phyloP scores from a whole-genome alignment of 2,797 vertebrate species.

The Sebastiscus tertius region DNA sequence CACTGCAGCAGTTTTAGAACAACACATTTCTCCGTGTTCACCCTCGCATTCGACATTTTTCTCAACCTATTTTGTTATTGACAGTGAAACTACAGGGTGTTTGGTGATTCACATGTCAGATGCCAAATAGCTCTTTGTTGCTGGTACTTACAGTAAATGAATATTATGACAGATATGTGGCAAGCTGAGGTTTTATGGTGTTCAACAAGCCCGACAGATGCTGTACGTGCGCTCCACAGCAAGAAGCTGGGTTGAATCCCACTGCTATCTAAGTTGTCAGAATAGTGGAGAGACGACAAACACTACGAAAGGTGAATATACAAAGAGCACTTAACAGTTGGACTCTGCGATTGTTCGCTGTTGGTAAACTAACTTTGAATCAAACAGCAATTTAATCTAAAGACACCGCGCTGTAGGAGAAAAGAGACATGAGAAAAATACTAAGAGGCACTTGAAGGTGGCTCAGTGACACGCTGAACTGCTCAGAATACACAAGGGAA shows the following conservation, averaged over 20 bases:
- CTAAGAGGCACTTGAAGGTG: constrained; percentile 14
- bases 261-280: background rate
- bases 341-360: background rate
- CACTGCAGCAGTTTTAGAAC: background rate
- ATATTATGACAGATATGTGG: constrained; percentile 24
- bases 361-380: constrained; percentile 12
- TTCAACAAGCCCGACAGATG: background rate
- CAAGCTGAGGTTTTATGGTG: constrained; percentile 10
- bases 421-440: constrained; percentile 3
- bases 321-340: background rate
- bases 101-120: constrained; percentile 22
- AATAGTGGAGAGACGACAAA: background rate
- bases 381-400: background rate
- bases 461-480: constrained; percentile 18
- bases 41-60: background rate
- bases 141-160: background rate
- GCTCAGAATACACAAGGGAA: constrained; percentile 31
- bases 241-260: constrained; percentile 8
- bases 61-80: background rate
- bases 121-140: constrained; percentile 12
- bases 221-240: background rate
- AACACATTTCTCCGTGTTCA: background rate
- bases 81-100: constrained; percentile 5
- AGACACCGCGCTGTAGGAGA: background rate
- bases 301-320: background rate